phyloP scores from a whole-genome alignment of 2,797 vertebrate species.

The Coregonus sp. region DNA sequence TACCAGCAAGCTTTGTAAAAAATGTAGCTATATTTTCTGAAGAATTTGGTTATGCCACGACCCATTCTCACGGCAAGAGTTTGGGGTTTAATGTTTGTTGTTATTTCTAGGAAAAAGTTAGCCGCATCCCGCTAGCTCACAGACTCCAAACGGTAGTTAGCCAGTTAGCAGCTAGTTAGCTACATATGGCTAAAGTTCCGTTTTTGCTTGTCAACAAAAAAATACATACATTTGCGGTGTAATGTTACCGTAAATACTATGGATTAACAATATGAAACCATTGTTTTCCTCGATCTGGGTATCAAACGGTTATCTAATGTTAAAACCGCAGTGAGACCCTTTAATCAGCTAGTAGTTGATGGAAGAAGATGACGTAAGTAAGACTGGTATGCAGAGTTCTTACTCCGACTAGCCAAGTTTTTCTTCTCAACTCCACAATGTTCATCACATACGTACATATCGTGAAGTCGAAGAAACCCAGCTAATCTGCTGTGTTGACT shows the following conservation, averaged over 20 bases:
- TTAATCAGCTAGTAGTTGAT: not conserved
- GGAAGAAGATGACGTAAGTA: conserved; percentile 69
- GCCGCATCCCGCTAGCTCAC: no score
- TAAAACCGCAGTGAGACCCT: not conserved
- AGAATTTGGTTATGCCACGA: not conserved
- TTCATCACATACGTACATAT: no score
- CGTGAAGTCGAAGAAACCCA: conserved; percentile 21
- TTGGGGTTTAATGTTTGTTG: no score
- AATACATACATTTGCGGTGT: not conserved
- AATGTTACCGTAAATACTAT: not conserved
- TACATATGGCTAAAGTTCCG: not conserved
- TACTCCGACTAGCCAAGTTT: conserved; percentile 55
- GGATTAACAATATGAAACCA: not conserved
- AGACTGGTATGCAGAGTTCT: conserved; percentile 69
- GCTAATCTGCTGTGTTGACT: conserved; percentile 41
- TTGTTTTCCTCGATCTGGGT: not conserved
- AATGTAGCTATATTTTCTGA: not conserved
- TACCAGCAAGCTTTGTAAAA: not conserved
- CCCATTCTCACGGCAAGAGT: no score
- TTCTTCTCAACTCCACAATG: conserved; percentile 3
- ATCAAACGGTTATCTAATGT: not conserved
- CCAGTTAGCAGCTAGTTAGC: not conserved
- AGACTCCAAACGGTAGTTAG: no score
- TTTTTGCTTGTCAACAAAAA: not conserved
- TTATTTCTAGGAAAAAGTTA: no score